phyloP scores from a whole-genome alignment of 2,797 vertebrate species.

The Micromesistius poutassou region DNA sequence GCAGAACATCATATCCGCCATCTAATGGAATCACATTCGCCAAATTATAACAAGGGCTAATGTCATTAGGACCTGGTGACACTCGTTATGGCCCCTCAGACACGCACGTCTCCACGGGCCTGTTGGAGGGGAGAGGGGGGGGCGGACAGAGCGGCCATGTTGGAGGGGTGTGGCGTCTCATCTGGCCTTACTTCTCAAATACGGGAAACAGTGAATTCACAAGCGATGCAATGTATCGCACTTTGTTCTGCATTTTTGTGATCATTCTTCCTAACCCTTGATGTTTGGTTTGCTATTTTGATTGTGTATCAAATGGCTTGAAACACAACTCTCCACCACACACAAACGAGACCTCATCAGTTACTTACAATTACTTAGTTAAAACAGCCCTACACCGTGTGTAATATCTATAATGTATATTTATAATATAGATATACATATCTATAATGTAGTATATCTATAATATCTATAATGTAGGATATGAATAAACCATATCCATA shows the following conservation, averaged over 20 bases:
- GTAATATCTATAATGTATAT: background rate
- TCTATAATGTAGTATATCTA: background rate
- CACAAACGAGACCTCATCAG: background rate
- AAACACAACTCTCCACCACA: background rate
- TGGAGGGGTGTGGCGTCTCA: background rate
- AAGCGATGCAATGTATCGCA: background rate
- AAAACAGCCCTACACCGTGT: background rate
- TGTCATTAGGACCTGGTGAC: slow-evolving; percentile 79
- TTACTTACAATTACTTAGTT: no score
- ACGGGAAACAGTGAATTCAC: background rate
- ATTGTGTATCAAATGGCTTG: background rate
- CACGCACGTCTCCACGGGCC: slow-evolving; percentile 39
- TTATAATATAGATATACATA: no score
- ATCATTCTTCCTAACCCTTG: no score
- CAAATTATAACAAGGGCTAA: slow-evolving; percentile 71
- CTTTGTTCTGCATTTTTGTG: no score
- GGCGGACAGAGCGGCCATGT: slow-evolving; percentile 23
- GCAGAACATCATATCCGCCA: slow-evolving; percentile 63
- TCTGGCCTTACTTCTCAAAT: background rate
- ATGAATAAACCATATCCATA: background rate
- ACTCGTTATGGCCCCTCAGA: slow-evolving; percentile 70
- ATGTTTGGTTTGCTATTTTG: background rate
- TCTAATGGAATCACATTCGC: slow-evolving; percentile 76
- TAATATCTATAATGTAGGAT: background rate
- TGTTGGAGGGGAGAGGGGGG: slow-evolving; percentile 28